A percentile compares a stretch with the other conserved stretches of the same genome.
Conservation (phyloP, 1,140 invertebrate species). For the Drosophila nigrodunni region DNA sequence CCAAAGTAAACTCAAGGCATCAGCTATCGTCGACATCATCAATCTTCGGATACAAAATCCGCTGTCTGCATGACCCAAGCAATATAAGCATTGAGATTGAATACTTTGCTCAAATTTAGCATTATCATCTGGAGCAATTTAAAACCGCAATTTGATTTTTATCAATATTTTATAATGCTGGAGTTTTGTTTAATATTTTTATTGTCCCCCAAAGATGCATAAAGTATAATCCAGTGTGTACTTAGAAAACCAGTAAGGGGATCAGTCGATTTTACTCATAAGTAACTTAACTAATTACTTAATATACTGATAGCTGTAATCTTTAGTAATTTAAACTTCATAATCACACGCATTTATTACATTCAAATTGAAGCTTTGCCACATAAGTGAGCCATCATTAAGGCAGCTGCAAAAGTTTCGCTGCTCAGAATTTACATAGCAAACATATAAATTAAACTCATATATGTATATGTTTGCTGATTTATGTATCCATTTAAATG, state of each 20-base stretch:
- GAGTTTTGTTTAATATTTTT: background rate
- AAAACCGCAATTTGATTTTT: slow-evolving; percentile 2
- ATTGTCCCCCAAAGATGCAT: background rate
- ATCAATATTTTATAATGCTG: background rate
- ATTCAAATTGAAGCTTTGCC: background rate
- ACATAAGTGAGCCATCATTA: slow-evolving; percentile 7
- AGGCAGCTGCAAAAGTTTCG: background rate
- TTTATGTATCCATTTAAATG: background rate
- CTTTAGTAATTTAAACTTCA: slow-evolving; percentile 6
- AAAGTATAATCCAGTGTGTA: background rate
- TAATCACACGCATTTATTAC: slow-evolving; percentile 4
- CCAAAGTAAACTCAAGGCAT: slow-evolving; percentile 5
- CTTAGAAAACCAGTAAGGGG: background rate
- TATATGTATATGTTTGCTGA: background rate
- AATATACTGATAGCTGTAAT: too few relatives aligned
- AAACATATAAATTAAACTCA: background rate
- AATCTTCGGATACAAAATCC: slow-evolving; percentile 27
- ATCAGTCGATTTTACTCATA: too few relatives aligned
- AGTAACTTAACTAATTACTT: background rate
- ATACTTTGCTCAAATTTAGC: background rate
- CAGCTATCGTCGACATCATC: slow-evolving; percentile 27
- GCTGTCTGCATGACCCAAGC: slow-evolving; percentile 15
- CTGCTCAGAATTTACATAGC: background rate
- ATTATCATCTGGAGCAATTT: background rate
- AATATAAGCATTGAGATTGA: slow-evolving; percentile 22